Evolutionary conservation across 2,888 invertebrate genomes (phyloP).

Genomic region (Chironomus riparius): DNA sequence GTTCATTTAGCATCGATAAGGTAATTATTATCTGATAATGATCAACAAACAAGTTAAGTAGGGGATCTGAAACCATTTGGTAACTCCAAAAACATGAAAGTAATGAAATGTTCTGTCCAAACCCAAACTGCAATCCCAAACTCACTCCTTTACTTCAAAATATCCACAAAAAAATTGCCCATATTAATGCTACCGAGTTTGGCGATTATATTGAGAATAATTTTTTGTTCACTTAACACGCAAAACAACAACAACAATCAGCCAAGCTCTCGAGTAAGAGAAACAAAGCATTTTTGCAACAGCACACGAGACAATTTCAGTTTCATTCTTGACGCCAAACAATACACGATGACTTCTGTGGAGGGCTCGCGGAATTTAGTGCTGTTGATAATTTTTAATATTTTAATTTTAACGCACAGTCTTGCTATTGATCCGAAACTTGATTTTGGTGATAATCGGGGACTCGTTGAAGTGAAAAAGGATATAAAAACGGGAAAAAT

Average conservation of each 20-base stretch:
- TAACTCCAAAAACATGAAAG: no score
- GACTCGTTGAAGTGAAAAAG: constrained; percentile 1
- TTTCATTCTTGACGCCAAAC: neutral
- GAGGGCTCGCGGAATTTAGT: neutral
- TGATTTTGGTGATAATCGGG: constrained; percentile 33
- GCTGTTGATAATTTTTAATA: neutral
- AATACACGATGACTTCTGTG: neutral
- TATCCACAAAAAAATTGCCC: no score
- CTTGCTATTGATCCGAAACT: constrained; percentile 38
- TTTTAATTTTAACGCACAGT: constrained; percentile 34
- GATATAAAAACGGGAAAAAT: constrained; percentile 36
- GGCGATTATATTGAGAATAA: constrained; percentile 22
- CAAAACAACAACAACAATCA: constrained; percentile 14
- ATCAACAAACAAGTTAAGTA: no score
- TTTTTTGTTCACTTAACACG: constrained; percentile 18
- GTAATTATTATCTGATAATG: no score
- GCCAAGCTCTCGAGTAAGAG: neutral
- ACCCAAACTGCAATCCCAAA: no score
- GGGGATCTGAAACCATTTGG: no score
- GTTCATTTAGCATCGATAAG: no score
- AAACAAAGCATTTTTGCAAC: neutral
- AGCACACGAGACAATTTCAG: constrained; percentile 19
- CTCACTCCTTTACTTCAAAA: no score
- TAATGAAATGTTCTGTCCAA: no score
- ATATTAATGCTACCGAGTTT: neutral